A percentile compares a stretch with the other conserved stretches of the same genome.
phyloP scores from a whole-genome alignment of 1,140 invertebrate species.

The Drosophila asahinai region DNA sequence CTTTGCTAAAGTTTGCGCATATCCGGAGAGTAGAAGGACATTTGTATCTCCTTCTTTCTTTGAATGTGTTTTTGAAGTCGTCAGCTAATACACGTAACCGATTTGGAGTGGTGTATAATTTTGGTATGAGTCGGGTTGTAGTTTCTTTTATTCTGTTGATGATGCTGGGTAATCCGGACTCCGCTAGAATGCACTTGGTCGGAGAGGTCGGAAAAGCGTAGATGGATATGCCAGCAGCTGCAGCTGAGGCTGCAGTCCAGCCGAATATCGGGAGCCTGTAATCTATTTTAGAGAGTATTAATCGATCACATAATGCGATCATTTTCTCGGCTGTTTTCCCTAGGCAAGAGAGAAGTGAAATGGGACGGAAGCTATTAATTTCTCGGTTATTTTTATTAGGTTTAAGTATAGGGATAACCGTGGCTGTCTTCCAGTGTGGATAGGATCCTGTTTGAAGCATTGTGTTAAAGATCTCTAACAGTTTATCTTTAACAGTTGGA shows the following conservation, averaged over 20 bases:
- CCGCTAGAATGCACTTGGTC: neutral
- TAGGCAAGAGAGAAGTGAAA: slow-evolving; percentile 1
- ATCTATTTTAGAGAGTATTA: neutral
- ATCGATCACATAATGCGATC: neutral
- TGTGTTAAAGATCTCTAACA: too few relatives aligned
- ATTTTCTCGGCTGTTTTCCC: neutral
- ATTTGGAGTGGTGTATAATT: too few relatives aligned
- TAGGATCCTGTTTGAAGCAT: too few relatives aligned
- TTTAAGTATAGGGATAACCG: neutral
- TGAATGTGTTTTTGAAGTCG: too few relatives aligned
- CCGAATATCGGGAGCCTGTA: neutral
- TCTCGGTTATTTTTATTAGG: neutral
- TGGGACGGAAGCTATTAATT: neutral
- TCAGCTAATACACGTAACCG: neutral
- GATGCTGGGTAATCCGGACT: too few relatives aligned
- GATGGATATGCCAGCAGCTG: neutral
- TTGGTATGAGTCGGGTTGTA: too few relatives aligned
- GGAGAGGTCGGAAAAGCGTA: slow-evolving; percentile 6
- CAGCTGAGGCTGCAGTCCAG: neutral
- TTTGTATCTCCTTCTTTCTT: too few relatives aligned
- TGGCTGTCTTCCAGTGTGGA: too few relatives aligned
- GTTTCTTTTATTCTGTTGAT: too few relatives aligned
- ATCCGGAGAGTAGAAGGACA: too few relatives aligned
- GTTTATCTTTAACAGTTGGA: too few relatives aligned
- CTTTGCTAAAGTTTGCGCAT: too few relatives aligned